These are phyloP conservation scores for Cyphotilapia sp. DNA, from an alignment of 2,113 vertebrate genomes.

Conservation along the genomic window DNA sequence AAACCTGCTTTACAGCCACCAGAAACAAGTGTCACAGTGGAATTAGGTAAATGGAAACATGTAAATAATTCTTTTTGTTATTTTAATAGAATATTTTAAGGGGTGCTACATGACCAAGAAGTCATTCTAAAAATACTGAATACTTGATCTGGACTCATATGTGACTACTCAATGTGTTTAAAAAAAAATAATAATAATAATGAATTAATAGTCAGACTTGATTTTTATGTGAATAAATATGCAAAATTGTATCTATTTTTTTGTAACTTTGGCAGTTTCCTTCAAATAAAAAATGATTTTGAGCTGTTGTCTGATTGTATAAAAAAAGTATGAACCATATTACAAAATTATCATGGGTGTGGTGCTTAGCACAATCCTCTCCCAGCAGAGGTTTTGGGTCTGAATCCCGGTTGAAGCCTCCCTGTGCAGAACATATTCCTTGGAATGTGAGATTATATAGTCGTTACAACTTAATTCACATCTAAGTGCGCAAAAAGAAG, in stretches of 20 bases:
- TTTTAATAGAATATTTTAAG: not conserved
- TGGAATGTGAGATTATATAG: not conserved
- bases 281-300: not conserved
- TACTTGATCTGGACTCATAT: not conserved
- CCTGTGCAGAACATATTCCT: not conserved
- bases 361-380: not conserved
- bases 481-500: not conserved
- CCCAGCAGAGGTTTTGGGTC: not conserved
- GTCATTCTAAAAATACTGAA: not conserved
- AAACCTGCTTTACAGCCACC: not conserved
- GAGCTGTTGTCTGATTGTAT: not conserved
- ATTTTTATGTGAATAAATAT: not conserved
- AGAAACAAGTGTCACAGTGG: not conserved
- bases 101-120: not conserved
- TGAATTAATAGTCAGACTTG: not conserved
- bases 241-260: not conserved
- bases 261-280: not conserved
- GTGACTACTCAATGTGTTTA: not conserved
- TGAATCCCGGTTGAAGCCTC: not conserved
- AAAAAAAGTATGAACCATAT: not conserved
- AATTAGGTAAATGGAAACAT: not conserved
- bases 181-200: not conserved
- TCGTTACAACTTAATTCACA: not conserved
- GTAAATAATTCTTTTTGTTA: not conserved
- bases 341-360: not conserved